Evolutionary conservation across 2,113 vertebrate species (phyloP), one percentile per base, ranked within the genome.

Genomic region (Anguilla japonica): DNA sequence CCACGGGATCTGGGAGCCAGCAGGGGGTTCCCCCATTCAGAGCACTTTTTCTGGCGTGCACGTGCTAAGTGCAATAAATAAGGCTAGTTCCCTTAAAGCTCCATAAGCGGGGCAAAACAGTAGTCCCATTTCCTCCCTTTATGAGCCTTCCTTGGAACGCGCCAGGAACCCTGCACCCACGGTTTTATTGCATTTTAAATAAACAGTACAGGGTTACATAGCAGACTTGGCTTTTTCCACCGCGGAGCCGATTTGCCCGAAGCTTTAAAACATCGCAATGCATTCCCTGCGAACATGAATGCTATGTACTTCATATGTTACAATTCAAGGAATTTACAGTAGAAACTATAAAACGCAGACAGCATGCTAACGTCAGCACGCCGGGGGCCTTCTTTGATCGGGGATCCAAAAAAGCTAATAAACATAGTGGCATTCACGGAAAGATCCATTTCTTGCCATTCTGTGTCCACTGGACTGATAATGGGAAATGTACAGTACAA

Each of bases 21-120:
- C 46, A 82, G 41, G 81, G n/a, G 41, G 81, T 82, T 82, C 43
- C 46, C 34, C 41, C 2, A 75, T 75, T 81, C 41, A 81, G 79
- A 43, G 16, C 16, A 3, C 6, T 81, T 16, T 82, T 82, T 82
- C 41, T 82, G 81, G 81, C 81, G n/a, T 15, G 41, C 46, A 9
- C 81, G 43, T 20, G 39, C 41, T 20, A 82, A 82, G 80, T 26
- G 26, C 22, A 53, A 14, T 53, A 53, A 53, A 53, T 53, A 53
- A 53, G 50, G 50, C 50, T 53, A 14, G 9, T 53, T 53, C 50
- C 13, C 50, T 53, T 2, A 53, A 53, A 82, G 43, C 46, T 11
- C 22, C 15, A 50, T 9, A n/a, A 26, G 4, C 41, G n/a, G 46
- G 81, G 20, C 22, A 26, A 5, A 82, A 46, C 81, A n/a, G 81